phyloP scores from a whole-genome alignment of 2,797 vertebrate species.

The Phataginus tetradactyla region DNA sequence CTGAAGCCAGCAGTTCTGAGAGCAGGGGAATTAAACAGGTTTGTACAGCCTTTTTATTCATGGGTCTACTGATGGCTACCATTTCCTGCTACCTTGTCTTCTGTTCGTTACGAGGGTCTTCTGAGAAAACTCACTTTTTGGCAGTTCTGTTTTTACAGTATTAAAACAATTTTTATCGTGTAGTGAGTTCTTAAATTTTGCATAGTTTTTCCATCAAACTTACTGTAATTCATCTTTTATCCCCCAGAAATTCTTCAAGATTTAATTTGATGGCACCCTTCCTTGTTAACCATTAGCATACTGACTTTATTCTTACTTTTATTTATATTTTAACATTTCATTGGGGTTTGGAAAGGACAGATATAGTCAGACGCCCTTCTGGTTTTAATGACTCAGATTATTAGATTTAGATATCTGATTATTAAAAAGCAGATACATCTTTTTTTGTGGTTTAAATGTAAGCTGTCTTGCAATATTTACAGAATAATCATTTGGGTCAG shows the following conservation, averaged over 20 bases:
- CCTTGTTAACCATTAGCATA: not conserved
- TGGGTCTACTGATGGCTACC: not conserved
- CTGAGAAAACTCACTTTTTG: not conserved
- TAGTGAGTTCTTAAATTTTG: slow-evolving; percentile 21
- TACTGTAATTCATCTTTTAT: not conserved
- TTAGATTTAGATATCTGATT: not conserved
- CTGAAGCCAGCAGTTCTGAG: not conserved
- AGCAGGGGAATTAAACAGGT: not conserved
- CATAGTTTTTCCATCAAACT: not conserved
- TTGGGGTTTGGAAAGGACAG: not conserved
- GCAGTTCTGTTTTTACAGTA: not conserved
- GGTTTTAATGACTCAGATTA: not conserved
- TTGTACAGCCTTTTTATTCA: not conserved
- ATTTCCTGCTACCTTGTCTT: not conserved
- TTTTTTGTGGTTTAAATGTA: not conserved
- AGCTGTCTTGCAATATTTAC: not conserved
- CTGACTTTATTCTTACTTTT: slow-evolving; percentile 8
- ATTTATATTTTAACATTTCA: slow-evolving; percentile 29
- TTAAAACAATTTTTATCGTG: not conserved
- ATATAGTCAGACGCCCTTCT: not conserved
- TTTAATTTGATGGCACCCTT: not conserved
- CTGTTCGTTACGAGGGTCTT: not conserved
- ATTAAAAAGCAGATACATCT: not conserved
- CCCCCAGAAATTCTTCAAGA: not conserved
- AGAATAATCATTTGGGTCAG: not conserved